Base-by-base conservation (phyloP, 2,113 vertebrate genomes). In the Centropristis striata region DNA sequence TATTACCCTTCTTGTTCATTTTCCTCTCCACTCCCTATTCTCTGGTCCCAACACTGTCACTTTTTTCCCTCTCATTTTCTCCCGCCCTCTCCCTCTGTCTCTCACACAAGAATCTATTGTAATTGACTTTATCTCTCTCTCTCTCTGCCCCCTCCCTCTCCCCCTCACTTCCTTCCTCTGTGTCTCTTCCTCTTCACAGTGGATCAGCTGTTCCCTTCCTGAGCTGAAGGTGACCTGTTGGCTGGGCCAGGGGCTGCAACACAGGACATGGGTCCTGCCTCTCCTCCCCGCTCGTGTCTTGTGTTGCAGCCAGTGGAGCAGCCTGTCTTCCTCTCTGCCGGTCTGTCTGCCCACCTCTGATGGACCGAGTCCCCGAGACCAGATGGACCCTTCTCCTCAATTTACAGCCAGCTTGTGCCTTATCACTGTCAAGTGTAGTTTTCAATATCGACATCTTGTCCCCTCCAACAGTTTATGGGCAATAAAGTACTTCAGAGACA, bases 231-330 rank as follows among this genome's bases (percentile, higher is more conserved):
- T 91, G 93, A 92, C 84, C 87, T 41, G 39, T 77, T 86, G 93
- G 92, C 91, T 80, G 91, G 88, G 93, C 95, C 94, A 85, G 74
- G 63, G 95, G 95, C 95, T 96, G 95, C 95, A 96, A 95, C 95
- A 96, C 95, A 94, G 95, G 95, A 95, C 95, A 95, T 94, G 95
- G 94, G 95, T 95, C 92, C 91, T 90, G 88, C 81, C 81, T 95
- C 65, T 88, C 79, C 74, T 82, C 84, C 88, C 93, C 87, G 90
- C 95, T 96, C 95, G 95, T 96, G 95, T 96, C 95, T 96, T 96
- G 95, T 95, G 95, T 95, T 96, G 95, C 95, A 95, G 95, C 95
- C 95, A 95, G 95, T 92, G 94, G 95, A 92, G 71, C 90, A 74
- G 91, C 90, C 88, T 81, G 73, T 79, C 85, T 91, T 25, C 55